Percentiles rank a stretch among this genome's conserved stretches.
phyloP scores from a whole-genome alignment of 64 coral and sea anemone species.

The Montipora efflorescens region DNA sequence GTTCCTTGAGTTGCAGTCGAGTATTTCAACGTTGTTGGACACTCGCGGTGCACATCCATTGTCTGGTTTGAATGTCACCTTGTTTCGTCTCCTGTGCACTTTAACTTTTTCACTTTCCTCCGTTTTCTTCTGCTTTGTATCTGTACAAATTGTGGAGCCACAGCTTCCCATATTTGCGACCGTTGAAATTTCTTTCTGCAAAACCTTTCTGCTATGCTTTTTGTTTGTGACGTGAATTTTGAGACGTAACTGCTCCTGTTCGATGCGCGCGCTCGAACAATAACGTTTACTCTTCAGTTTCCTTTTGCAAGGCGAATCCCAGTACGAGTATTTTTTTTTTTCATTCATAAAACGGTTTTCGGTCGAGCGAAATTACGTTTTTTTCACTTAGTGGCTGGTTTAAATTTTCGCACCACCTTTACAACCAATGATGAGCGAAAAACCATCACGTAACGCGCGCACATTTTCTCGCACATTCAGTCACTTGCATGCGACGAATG shows the following conservation, averaged over 20 bases:
- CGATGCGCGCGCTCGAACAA: background rate
- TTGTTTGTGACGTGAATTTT: slow-evolving; percentile 9
- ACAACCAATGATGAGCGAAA: no score
- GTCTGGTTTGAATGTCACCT: background rate
- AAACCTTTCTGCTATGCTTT: background rate
- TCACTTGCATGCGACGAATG: no score
- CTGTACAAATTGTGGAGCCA: background rate
- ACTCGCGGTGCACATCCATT: no score
- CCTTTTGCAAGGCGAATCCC: no score
- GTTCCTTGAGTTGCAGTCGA: background rate
- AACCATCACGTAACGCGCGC: no score
- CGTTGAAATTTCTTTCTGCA: background rate
- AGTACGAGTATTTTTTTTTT: no score
- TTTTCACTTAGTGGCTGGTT: no score
- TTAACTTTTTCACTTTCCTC: background rate
- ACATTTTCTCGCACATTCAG: no score
- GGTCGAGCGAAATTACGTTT: no score
- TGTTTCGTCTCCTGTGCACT: background rate
- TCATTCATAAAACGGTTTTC: no score
- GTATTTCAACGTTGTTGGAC: background rate
- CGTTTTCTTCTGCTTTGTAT: background rate
- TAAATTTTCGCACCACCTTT: no score
- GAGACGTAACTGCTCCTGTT: background rate
- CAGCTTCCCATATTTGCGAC: slow-evolving; percentile 5
- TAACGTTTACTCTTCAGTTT: no score